These are phyloP conservation scores for Holothuria leucospilota DNA, from an alignment of 53 echinoderm and acorn worm species.

Conservation along the genomic window DNA sequence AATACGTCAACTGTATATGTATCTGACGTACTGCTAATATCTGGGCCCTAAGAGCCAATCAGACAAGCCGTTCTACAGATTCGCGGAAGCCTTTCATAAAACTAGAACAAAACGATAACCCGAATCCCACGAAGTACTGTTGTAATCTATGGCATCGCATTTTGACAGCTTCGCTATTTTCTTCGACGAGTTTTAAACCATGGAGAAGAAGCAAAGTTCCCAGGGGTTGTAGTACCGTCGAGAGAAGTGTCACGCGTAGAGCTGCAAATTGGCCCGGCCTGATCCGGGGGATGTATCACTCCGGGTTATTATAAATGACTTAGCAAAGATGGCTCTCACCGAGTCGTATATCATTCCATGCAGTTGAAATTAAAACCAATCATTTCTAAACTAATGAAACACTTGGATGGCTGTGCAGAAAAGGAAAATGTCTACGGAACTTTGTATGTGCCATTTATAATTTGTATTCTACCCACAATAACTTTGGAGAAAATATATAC, in stretches of 20 bases:
- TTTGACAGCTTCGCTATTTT: no score
- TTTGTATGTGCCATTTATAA: not conserved
- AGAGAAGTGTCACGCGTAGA: slow-evolving; percentile 9
- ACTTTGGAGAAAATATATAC: no score
- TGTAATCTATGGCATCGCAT: no score
- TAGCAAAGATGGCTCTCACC: slow-evolving; percentile 17
- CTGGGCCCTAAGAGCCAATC: no score
- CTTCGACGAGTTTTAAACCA: no score
- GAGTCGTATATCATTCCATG: slow-evolving; percentile 36
- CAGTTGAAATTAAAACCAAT: slow-evolving; percentile 38
- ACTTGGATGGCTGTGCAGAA: not conserved
- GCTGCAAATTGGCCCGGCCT: slow-evolving; percentile 35
- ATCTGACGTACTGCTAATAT: no score
- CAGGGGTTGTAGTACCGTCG: slow-evolving; percentile 6
- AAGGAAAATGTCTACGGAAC: slow-evolving; percentile 5
- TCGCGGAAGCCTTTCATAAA: no score
- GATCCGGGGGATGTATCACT: slow-evolving; percentile 20
- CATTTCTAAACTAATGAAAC: slow-evolving; percentile 21
- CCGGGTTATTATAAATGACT: slow-evolving; percentile 32
- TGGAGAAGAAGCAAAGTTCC: not conserved
- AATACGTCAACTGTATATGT: no score
- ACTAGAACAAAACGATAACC: no score
- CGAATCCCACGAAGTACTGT: no score
- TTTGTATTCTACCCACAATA: no score
- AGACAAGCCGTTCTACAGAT: no score